Conservation (phyloP, 2,113 vertebrate species). For the Scortum barcoo region DNA sequence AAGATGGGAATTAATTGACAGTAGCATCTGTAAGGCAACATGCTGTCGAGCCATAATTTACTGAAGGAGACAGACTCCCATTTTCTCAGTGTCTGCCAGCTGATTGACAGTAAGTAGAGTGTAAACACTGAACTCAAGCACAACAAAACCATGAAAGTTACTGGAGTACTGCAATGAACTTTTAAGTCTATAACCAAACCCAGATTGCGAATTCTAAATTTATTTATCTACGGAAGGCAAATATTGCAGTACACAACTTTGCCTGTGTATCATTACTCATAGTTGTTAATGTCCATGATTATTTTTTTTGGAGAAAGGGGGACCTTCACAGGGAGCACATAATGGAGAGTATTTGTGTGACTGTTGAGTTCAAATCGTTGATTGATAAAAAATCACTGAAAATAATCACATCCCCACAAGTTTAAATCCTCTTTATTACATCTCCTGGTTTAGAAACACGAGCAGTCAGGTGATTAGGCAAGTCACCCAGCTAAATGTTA, state of each 20-base stretch:
- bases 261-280: too few relatives aligned
- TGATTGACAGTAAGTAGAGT: constrained; percentile 5
- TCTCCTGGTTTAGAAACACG: too few relatives aligned
- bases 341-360: too few relatives aligned
- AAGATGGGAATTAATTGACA: background rate
- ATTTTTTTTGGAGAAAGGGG: too few relatives aligned
- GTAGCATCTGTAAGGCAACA: constrained; percentile 16
- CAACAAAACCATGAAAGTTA: background rate
- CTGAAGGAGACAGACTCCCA: background rate
- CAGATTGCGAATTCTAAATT: background rate
- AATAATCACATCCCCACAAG: background rate
- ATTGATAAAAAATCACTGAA: too few relatives aligned
- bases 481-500: too few relatives aligned
- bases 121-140: constrained; percentile 8
- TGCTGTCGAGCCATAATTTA: background rate
- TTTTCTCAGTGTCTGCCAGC: background rate
- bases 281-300: too few relatives aligned
- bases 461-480: too few relatives aligned
- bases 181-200: background rate
- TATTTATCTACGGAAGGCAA: too few relatives aligned
- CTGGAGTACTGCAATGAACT: background rate
- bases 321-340: too few relatives aligned
- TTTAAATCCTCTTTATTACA: background rate
- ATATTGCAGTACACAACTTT: too few relatives aligned
- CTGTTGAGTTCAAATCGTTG: too few relatives aligned